Percentiles rank a stretch among this genome's conserved stretches.
Evolutionary conservation across 2,113 vertebrate species (phyloP).

Genomic region (Chlorodrepanis virens): DNA sequence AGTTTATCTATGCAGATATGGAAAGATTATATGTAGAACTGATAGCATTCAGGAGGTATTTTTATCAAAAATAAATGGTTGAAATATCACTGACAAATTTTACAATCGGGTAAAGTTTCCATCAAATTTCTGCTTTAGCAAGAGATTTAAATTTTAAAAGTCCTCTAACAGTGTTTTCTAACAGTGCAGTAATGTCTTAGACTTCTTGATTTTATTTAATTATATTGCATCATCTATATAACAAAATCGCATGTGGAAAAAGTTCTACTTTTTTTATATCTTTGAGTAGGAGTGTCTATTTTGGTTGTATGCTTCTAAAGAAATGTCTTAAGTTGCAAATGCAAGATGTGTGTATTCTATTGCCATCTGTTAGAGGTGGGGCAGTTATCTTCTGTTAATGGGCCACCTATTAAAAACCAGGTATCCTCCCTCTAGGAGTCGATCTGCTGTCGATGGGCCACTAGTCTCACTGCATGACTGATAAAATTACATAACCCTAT

Average conservation of each 20-base stretch:
- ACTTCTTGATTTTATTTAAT: not conserved
- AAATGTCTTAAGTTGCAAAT: not conserved
- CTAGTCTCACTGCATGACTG: no score
- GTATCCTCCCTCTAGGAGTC: not conserved
- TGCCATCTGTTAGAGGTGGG: not conserved
- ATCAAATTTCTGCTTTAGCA: not conserved
- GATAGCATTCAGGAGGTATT: not conserved
- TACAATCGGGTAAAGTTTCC: not conserved
- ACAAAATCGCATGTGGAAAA: not conserved
- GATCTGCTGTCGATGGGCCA: not conserved
- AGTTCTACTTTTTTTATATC: not conserved
- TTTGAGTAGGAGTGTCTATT: not conserved
- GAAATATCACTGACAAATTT: not conserved
- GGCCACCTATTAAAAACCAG: not conserved
- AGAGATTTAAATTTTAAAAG: not conserved
- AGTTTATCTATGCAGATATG: not conserved
- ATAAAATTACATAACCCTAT: not conserved
- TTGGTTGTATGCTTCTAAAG: not conserved
- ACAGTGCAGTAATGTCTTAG: not conserved
- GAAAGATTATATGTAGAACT: not conserved
- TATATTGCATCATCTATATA: not conserved
- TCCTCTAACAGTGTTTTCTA: not conserved
- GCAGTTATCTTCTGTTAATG: not conserved
- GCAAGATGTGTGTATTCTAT: not conserved
- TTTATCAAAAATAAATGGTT: not conserved